A percentile compares a stretch with the other conserved stretches of the same genome.
Conservation (phyloP, 2,113 vertebrate species). For the Sclerurus mexicanus region DNA sequence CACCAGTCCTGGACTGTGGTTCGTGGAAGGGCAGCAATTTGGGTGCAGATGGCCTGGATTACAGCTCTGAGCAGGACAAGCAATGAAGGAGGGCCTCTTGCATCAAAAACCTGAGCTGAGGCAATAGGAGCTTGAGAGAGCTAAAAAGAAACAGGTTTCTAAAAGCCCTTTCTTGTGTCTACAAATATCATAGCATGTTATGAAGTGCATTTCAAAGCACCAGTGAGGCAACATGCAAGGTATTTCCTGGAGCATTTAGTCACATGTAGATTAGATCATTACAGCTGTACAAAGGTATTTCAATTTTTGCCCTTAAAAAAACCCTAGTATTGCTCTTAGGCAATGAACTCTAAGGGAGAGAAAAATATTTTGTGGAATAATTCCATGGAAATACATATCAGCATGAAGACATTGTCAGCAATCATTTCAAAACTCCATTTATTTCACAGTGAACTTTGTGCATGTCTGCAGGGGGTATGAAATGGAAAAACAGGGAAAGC, state of each 20-base stretch:
- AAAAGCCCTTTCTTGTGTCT: background rate
- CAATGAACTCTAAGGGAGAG: background rate
- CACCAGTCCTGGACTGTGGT: background rate
- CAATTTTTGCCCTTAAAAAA: background rate
- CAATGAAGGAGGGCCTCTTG: background rate
- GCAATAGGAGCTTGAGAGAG: background rate
- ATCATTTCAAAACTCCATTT: constrained; percentile 25
- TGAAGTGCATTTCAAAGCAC: background rate
- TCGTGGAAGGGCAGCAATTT: background rate
- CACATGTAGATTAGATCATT: constrained; percentile 14
- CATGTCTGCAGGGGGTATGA: background rate
- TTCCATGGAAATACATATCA: background rate
- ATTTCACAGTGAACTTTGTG: constrained; percentile 17
- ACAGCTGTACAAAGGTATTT: background rate
- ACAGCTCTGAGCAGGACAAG: background rate
- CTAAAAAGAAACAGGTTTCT: background rate
- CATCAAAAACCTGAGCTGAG: background rate
- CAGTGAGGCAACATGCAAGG: background rate
- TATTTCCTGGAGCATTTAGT: constrained; percentile 14
- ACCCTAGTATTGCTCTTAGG: background rate
- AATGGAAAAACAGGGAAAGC: background rate
- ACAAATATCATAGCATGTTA: background rate
- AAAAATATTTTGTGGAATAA: background rate
- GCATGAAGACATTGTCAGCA: background rate
- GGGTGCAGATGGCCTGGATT: background rate